phyloP scores from a whole-genome alignment of 2,113 vertebrate genomes.

The Dipodomys merriami region DNA sequence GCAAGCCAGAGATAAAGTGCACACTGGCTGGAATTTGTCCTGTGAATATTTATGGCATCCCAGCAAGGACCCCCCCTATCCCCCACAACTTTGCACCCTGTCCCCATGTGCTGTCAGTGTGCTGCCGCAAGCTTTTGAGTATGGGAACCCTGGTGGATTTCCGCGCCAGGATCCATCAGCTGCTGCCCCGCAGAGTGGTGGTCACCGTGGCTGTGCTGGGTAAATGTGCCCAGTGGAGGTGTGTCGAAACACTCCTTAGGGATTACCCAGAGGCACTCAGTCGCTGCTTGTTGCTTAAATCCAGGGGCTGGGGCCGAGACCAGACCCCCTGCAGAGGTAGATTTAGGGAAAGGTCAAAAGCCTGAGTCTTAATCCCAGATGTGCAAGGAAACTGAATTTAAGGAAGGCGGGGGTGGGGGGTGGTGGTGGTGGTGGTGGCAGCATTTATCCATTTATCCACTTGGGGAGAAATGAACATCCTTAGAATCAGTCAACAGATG shows the following conservation, averaged over 20 bases:
- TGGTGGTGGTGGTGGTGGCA: no score
- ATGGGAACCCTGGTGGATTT: neutral
- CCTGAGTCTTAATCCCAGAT: neutral
- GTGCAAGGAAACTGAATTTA: neutral
- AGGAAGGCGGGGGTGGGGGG: neutral
- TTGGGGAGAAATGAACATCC: neutral
- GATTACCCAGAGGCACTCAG: neutral
- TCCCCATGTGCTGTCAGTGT: neutral
- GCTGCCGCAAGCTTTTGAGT: neutral
- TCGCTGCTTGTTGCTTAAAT: no score
- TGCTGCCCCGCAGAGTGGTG: conserved; percentile 1
- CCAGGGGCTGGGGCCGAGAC: neutral
- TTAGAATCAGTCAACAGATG: neutral
- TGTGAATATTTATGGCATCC: neutral
- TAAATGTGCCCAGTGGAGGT: neutral
- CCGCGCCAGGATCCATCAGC: neutral
- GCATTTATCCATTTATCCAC: neutral
- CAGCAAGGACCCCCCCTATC: neutral
- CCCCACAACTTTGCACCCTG: neutral
- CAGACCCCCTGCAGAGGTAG: neutral
- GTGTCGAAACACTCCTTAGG: neutral
- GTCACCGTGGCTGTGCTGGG: neutral
- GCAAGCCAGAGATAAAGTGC: neutral
- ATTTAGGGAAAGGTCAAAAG: neutral
- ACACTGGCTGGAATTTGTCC: neutral